Evolutionary conservation across 2,888 invertebrate genomes (phyloP).

Genomic region (Limnephilus lunatus): DNA sequence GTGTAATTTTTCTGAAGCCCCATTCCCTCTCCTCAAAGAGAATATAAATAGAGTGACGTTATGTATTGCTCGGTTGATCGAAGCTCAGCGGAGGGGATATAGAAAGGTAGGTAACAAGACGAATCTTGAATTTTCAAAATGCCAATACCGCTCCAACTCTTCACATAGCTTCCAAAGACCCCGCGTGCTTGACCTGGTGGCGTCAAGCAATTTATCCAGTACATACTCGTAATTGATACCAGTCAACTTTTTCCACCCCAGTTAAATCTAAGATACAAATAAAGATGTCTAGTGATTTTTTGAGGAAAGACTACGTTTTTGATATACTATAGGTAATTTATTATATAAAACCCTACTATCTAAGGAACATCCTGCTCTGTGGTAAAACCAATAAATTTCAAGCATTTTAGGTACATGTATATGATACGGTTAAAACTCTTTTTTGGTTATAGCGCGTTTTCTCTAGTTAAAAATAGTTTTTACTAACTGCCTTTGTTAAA

Average conservation of each 20-base stretch:
- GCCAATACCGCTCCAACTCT: not conserved
- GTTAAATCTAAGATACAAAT: not conserved
- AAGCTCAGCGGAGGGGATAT: not conserved
- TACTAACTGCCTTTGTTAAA: no score
- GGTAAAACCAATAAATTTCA: not conserved
- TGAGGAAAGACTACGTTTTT: no score
- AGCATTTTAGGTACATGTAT: no score
- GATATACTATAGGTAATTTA: no score
- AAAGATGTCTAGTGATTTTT: no score
- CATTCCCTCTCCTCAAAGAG: not conserved
- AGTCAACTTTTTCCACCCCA: not conserved
- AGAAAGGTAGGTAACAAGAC: not conserved
- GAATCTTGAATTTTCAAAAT: not conserved
- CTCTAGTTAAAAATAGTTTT: no score
- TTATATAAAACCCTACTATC: no score
- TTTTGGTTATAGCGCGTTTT: no score
- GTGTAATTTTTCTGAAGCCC: not conserved
- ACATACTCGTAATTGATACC: not conserved
- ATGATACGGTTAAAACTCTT: no score
- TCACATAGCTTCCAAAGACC: not conserved
- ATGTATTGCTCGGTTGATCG: constrained; percentile 19
- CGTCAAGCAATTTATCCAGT: not conserved
- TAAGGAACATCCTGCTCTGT: not conserved
- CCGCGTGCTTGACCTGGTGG: not conserved
- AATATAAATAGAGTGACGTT: constrained; percentile 20